Evolutionary conservation across 2,113 vertebrate species (phyloP).

Genomic region (Channa argus): DNA sequence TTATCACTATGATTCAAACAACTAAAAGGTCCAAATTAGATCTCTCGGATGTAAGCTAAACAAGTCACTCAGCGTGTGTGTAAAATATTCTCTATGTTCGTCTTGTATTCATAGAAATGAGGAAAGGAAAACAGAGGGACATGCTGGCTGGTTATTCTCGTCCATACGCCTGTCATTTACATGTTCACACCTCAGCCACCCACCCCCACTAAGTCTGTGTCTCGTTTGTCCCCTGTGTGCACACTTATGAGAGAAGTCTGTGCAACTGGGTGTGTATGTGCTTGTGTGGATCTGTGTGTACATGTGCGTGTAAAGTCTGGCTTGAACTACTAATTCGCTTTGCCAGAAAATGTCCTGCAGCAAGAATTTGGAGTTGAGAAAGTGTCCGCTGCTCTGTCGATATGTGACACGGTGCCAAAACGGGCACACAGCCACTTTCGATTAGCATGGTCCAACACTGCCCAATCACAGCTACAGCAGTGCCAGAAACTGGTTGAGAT

Average conservation of each 20-base stretch:
- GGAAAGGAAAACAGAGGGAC: slow-evolving; percentile 49
- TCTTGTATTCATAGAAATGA: slow-evolving; percentile 59
- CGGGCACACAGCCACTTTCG: slow-evolving; percentile 56
- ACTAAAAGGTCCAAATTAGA: slow-evolving; percentile 36
- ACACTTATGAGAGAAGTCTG: slow-evolving; percentile 18
- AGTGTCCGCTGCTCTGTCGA: slow-evolving; percentile 64
- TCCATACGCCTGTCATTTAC: slow-evolving; percentile 74
- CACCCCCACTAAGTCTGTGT: slow-evolving; percentile 60
- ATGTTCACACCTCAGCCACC: slow-evolving; percentile 72
- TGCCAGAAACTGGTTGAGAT: slow-evolving; percentile 57
- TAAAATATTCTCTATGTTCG: background rate
- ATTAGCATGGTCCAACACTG: slow-evolving; percentile 58
- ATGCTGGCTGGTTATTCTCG: slow-evolving; percentile 59
- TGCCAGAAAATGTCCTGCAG: slow-evolving; percentile 76
- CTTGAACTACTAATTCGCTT: slow-evolving; percentile 47
- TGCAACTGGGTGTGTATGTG: slow-evolving; percentile 11
- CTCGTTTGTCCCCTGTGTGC: slow-evolving; percentile 53
- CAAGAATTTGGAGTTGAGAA: slow-evolving; percentile 73
- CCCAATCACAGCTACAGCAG: slow-evolving; percentile 40
- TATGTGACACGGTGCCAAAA: slow-evolving; percentile 72
- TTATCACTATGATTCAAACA: slow-evolving; percentile 13
- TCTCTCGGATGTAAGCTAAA: slow-evolving; percentile 25
- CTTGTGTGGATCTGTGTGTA: background rate
- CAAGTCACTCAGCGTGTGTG: slow-evolving; percentile 23
- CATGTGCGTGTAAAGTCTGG: slow-evolving; percentile 50